These are phyloP conservation scores for Strigamia transsilvanica DNA, from an alignment of 2,888 invertebrate genomes.

Conservation along the genomic window DNA sequence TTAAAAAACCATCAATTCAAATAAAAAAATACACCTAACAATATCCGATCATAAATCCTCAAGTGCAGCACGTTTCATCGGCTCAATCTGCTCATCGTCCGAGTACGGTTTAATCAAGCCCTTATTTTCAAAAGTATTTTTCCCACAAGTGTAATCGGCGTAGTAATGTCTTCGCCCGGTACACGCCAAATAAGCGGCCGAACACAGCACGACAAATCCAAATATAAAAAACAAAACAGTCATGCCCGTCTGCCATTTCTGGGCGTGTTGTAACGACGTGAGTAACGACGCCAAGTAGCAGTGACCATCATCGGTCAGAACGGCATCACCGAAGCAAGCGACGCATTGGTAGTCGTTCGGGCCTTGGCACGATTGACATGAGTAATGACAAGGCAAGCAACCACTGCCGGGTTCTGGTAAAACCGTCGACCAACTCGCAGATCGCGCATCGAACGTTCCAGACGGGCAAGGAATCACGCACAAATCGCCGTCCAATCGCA, in stretches of 20 bases:
- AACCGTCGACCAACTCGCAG: conserved; percentile 52
- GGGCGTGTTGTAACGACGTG: conserved; percentile 66
- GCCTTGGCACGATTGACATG: conserved; percentile 76
- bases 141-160: background rate
- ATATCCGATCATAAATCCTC: background rate
- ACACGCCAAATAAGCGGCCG: background rate
- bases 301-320: conserved; percentile 64
- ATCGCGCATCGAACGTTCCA: background rate
- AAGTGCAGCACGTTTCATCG: background rate
- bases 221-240: conserved; percentile 63
- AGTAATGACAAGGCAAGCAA: conserved; percentile 77
- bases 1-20: background rate
- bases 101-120: background rate
- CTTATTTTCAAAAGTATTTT: background rate
- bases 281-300: conserved; percentile 68
- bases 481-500: background rate
- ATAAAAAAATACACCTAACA: background rate
- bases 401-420: conserved; percentile 53
- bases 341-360: conserved; percentile 75
- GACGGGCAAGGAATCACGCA: background rate
- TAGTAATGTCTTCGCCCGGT: background rate
- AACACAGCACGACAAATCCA: conserved; percentile 8
- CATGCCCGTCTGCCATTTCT: conserved; percentile 67
- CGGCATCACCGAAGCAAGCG: conserved; percentile 74
- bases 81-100: background rate